Evolutionary conservation across 2,113 vertebrate genomes (phyloP), one percentile per base, ranked within the genome.

Genomic region (Martes martes): DNA sequence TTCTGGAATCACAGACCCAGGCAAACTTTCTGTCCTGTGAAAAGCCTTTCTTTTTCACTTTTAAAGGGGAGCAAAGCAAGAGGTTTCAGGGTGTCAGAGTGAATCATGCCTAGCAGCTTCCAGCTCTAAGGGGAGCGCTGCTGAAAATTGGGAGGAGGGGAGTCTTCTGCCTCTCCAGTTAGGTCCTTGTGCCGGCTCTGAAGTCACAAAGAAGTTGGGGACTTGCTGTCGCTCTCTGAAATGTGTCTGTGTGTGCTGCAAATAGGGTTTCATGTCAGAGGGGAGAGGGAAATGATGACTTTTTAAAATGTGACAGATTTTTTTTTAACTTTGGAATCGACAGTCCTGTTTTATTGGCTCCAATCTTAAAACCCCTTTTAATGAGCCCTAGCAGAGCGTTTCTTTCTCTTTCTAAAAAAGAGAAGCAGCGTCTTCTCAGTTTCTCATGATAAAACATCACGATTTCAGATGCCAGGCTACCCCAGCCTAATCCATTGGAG

Each of bases 291-390:
- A 94, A 96, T 76, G 7, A 88, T 88, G 65, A 6, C 76, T 96
- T 86, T 96, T 93, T 7, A 91, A 97, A 94, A 92, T 90, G 81
- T 47, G 78, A 10, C 59, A 97, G 78, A 69, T 90, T 2, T 73
- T 50, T 55, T 5, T 76, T 76, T 16, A 79, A 33, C 74, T 90
- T 8, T 82, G 84, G 92, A 90, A 97, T 67, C 90, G 95, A 85
- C 73, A 78, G 33, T 93, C 23, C 1, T 96, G 81, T 92, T 95
- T 97, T 94, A 88, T 92, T 96, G 92, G 93, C 61, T 93, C 90
- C 93, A 92, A 57, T 97, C 93, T 96, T 93, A 95, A 98, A 98
- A 61, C 45, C 61, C 28, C 18, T 93, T 94, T 93, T 92, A 97
- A 95, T 87, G 63, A 96, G 87, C 59, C 74, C 52, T 24, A 31